phyloP scores from a whole-genome alignment of 1,140 invertebrate genomes.

The Ditylenchus dipsaci region DNA sequence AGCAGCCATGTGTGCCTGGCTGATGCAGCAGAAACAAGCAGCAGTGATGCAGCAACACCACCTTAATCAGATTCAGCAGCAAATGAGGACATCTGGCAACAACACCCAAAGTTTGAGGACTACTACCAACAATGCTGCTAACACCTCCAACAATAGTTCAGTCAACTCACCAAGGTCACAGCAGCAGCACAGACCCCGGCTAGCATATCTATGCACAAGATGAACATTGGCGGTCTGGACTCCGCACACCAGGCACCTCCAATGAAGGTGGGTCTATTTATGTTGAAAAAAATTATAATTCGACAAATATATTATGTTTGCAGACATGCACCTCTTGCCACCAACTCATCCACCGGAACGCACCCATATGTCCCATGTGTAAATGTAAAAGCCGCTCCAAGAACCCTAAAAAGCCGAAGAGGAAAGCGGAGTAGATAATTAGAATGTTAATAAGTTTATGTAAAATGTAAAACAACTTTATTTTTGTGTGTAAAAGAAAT shows the following conservation, averaged over 20 bases:
- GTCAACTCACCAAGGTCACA: background rate
- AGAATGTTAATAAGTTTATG: no score
- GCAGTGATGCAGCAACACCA: conserved; percentile 1
- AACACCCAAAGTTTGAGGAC: background rate
- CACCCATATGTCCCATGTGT: conserved; percentile 95
- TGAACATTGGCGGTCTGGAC: conserved; percentile 14
- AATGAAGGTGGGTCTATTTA: conserved; percentile 26
- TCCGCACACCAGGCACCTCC: conserved; percentile 37
- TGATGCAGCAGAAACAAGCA: conserved; percentile 20
- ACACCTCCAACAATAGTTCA: background rate
- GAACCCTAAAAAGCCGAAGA: conserved; percentile 97
- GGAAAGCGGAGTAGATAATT: conserved; percentile 65
- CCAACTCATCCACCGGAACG: conserved; percentile 97
- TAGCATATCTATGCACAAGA: background rate
- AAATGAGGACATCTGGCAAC: background rate
- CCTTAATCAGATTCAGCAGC: background rate
- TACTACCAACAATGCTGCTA: background rate
- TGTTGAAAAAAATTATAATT: background rate
- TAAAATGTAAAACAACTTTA: no score
- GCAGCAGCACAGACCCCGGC: background rate
- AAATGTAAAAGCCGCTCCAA: conserved; percentile 93
- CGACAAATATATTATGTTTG: conserved; percentile 11
- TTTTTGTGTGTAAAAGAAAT: no score
- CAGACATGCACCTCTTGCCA: conserved; percentile 72
- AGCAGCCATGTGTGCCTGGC: background rate